Evolutionary conservation across 2,113 vertebrate genomes (phyloP).

Genomic region (Agapornis roseicollis): DNA sequence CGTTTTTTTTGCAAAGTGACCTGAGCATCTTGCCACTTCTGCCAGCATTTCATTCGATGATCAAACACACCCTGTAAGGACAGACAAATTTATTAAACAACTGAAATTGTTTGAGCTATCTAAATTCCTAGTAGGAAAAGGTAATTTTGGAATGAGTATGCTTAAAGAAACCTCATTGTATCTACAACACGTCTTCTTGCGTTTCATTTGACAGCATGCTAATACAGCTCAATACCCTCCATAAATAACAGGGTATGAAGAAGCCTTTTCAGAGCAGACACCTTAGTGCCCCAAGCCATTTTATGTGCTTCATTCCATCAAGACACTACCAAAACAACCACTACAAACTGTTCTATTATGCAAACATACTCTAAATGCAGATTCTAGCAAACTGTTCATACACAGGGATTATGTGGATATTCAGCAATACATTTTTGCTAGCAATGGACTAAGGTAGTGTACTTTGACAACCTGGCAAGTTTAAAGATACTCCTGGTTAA

Average conservation of each 20-base stretch:
- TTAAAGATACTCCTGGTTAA: neutral
- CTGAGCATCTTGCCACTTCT: constrained; percentile 97
- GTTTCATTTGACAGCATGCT: neutral
- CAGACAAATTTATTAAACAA: neutral
- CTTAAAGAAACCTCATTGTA: neutral
- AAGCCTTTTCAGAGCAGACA: neutral
- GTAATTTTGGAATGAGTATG: neutral
- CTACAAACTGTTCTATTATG: neutral
- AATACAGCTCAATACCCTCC: neutral
- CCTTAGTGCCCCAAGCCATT: neutral
- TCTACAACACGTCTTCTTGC: neutral
- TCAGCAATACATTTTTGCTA: neutral
- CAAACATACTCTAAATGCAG: neutral
- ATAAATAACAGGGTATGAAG: neutral
- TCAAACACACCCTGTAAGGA: constrained; percentile 88
- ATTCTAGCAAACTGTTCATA: neutral
- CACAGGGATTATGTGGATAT: neutral
- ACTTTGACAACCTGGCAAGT: neutral
- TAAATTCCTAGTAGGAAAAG: neutral
- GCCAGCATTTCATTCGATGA: constrained; percentile 96
- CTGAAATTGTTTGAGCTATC: neutral
- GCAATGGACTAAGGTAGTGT: neutral
- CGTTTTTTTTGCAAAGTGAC: constrained; percentile 93
- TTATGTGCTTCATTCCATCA: neutral
- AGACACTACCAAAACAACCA: neutral